Percentiles rank a stretch among this genome's conserved stretches.
These are phyloP conservation scores for Balaenoptera acutorostrata DNA, from an alignment of 2,113 vertebrate species.

Conservation along the genomic window DNA sequence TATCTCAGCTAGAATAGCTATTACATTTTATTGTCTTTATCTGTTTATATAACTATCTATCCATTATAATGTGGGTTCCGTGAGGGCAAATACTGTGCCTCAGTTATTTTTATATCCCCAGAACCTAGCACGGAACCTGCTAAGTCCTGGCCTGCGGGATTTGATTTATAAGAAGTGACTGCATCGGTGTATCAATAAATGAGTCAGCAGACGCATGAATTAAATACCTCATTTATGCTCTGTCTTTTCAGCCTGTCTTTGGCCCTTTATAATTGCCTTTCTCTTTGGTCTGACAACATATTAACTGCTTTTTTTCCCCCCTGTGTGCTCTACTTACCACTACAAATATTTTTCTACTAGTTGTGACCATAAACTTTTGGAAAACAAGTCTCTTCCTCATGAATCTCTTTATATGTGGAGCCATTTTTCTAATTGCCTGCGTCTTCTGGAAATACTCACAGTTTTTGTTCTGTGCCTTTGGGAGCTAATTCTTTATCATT, in stretches of 20 bases:
- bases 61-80: accelerated
- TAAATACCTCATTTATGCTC: not conserved
- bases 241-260: not conserved
- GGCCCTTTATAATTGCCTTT: not conserved
- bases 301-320: not conserved
- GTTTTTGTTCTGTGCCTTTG: not conserved
- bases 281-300: not conserved
- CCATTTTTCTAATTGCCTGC: not conserved
- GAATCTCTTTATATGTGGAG: not conserved
- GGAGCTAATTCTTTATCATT: not conserved
- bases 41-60: not conserved
- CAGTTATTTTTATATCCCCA: not conserved
- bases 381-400: not conserved
- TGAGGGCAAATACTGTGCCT: not conserved
- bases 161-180: not conserved
- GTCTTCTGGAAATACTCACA: not conserved
- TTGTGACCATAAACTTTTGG: not conserved
- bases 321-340: not conserved
- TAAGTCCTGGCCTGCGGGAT: not conserved
- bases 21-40: not conserved
- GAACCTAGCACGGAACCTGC: not conserved
- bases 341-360: not conserved
- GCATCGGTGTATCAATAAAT: not conserved
- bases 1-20: not conserved
- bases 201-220: not conserved